Base-by-base conservation (phyloP, 2,113 vertebrate species). In the Zosterops hypoxanthus region DNA sequence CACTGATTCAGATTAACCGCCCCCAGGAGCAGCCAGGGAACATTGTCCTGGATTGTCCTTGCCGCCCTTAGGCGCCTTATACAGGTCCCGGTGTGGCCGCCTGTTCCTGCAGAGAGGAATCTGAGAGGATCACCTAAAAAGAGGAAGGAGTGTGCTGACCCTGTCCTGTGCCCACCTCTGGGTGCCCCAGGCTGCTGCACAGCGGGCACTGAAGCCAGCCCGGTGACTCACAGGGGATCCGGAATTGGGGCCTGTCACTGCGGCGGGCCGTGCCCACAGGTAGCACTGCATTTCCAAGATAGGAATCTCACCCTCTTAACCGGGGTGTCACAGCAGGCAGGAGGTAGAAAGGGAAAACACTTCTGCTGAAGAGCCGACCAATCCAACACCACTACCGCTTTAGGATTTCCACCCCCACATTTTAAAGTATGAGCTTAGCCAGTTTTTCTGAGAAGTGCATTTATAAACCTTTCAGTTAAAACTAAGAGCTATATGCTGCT, bases 71-170 rank as follows among this genome's bases (percentile, higher is more conserved):
- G 33, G 8, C 57, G 12, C 65, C 29, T 24, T 2, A 4, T 0
- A 5, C 61, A 7, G 29, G 36, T 7, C 61, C 3, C 26, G 0
- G 31, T 1, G 23, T 3, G 12, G 15, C 5, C 6, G 4, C 7
- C 64, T 0, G 4, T 2, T 12, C 22, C 69, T 25, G 5, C 47
- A 11, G 1, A 18, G 15, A 5, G 13, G 4, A 44, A 1, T 0
- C 8, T 14, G 4, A 1, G 18, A 33, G 9, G 4, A 28, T 5
- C 28, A 4, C 5, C 31, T 12, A 0, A 0, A 2, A 0, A 7
- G 46, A 21, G 53, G 8, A 21, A 22, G 31, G 14, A 42, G 14
- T 7, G 1, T 1, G 0, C 36, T 2, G 22, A 1, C 28, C 26
- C n/a, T 26, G 61, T 47, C 61, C 6, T 1, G 2, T 13, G 24